Evolutionary conservation across 2,888 invertebrate genomes (phyloP).

Genomic region (Griposia aprilina): DNA sequence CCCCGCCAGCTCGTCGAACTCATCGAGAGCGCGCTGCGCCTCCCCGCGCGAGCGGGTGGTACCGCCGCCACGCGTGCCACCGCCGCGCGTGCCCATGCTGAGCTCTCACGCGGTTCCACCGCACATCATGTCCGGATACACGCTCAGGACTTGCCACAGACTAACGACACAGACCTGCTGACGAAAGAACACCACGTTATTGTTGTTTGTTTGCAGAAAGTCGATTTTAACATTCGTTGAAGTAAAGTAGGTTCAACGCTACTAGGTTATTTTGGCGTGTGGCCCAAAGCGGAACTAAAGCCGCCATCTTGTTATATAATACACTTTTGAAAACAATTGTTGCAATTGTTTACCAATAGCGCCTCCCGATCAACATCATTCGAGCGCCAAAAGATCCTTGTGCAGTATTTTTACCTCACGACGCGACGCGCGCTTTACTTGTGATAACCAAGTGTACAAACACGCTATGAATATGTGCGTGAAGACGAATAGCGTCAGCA

Average conservation of each 20-base stretch:
- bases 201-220: not conserved
- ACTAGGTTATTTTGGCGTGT: too few species aligned
- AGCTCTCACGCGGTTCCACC: constrained; percentile 16
- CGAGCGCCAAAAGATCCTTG: not conserved
- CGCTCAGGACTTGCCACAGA: constrained; percentile 8
- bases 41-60: constrained; percentile 75
- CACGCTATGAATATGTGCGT: not conserved
- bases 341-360: not conserved
- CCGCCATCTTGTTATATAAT: not conserved
- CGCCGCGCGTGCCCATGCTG: constrained; percentile 67
- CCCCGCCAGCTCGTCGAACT: constrained; percentile 87
- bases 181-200: not conserved
- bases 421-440: not conserved
- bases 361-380: not conserved
- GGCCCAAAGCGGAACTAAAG: not conserved
- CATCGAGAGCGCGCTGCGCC: constrained; percentile 84
- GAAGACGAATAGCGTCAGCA: not conserved
- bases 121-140: constrained; percentile 39
- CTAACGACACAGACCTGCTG: constrained; percentile 12
- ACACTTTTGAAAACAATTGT: not conserved
- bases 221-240: not conserved
- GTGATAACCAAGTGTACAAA: not conserved
- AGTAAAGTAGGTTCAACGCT: not conserved
- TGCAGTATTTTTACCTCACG: not conserved
- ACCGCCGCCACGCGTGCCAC: constrained; percentile 59